These are phyloP conservation scores for Pangasius macronema DNA, from an alignment of 2,797 vertebrate species.

Conservation along the genomic window DNA sequence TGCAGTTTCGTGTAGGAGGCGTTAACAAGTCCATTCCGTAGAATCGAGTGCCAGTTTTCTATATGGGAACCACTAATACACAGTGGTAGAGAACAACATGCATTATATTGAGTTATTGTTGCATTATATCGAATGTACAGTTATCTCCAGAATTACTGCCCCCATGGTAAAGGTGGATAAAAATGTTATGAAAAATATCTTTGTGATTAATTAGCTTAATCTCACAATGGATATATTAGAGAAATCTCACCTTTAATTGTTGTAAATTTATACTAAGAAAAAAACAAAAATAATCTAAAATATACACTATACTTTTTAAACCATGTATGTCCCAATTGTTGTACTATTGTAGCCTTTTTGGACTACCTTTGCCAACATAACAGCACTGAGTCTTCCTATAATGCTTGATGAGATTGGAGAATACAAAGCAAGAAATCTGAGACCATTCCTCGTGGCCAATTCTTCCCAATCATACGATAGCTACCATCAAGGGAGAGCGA, in stretches of 20 bases:
- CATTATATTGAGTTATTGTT: neutral
- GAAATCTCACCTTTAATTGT: neutral
- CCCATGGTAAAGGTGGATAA: neutral
- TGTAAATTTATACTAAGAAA: neutral
- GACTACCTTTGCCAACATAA: neutral
- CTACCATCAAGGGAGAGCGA: neutral
- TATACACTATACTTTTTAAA: neutral
- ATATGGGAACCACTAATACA: conserved; percentile 79
- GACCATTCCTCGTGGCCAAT: neutral
- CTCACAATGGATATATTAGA: neutral
- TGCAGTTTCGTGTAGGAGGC: conserved; percentile 96
- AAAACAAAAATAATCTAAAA: neutral
- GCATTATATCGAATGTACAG: neutral
- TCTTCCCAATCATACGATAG: neutral
- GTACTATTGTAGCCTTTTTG: neutral
- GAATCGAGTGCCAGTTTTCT: conserved; percentile 98
- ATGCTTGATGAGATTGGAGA: neutral
- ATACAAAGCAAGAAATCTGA: neutral
- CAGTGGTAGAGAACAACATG: conserved; percentile 12
- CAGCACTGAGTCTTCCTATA: neutral
- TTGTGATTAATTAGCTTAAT: neutral
- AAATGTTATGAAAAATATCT: neutral
- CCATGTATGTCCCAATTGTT: neutral
- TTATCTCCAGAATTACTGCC: neutral
- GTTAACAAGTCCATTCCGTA: conserved; percentile 93